Percentiles rank a stretch among this genome's conserved stretches.
These are phyloP conservation scores for Rafetus swinhoei DNA, from an alignment of 2,113 vertebrate species.

Conservation along the genomic window DNA sequence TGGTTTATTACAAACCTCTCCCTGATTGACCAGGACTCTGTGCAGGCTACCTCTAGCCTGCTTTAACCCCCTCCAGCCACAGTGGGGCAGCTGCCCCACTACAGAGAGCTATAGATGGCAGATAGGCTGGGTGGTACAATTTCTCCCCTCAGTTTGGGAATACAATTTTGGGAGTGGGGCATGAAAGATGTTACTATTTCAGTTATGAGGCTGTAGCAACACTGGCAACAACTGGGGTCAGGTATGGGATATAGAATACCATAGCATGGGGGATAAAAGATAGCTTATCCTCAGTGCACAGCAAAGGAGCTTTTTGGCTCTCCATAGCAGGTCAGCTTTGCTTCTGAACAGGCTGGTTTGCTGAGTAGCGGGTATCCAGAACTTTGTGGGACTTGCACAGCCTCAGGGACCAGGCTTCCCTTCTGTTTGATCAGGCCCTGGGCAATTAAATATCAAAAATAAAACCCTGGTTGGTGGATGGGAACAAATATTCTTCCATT, in stretches of 20 bases:
- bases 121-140: neutral
- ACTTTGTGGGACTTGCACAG: neutral
- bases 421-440: neutral
- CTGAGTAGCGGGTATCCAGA: neutral
- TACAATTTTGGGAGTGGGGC: neutral
- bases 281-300: neutral
- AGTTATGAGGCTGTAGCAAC: neutral
- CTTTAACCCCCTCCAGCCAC: no score
- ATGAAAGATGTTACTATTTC: neutral
- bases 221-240: neutral
- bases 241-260: neutral
- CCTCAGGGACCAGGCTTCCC: neutral
- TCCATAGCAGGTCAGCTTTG: neutral
- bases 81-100: no score
- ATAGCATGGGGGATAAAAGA: neutral
- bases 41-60: no score
- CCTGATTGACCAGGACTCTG: no score
- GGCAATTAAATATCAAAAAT: neutral
- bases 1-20: no score
- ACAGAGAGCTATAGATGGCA: neutral
- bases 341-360: neutral
- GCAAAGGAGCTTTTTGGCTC: neutral
- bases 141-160: neutral
- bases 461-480: neutral
- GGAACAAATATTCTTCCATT: neutral